Evolutionary conservation across 2,888 invertebrate genomes (phyloP).

Genomic region (Autographa pulchrina): DNA sequence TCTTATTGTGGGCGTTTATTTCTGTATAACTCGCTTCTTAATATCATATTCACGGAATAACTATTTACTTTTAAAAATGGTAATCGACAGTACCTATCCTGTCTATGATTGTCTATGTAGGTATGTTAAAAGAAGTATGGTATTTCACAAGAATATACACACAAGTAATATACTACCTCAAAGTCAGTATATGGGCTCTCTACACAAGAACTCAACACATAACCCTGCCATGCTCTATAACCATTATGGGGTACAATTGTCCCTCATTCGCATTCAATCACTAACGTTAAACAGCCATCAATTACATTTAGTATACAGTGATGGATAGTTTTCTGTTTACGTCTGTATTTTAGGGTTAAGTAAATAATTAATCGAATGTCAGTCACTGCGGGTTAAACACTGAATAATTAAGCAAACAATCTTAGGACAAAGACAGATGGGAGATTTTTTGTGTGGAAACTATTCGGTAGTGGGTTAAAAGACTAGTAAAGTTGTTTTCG

Average conservation of each 20-base stretch:
- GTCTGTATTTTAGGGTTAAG: conserved; percentile 45
- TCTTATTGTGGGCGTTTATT: no score
- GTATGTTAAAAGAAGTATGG: background rate
- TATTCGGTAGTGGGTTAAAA: background rate
- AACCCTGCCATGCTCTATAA: background rate
- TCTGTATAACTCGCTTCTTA: no score
- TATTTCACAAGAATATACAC: no score
- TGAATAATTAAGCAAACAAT: conserved; percentile 49
- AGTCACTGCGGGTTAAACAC: conserved; percentile 33
- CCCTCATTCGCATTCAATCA: conserved; percentile 5
- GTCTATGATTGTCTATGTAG: background rate
- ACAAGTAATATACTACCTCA: background rate
- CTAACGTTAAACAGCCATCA: conserved; percentile 43
- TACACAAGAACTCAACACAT: background rate
- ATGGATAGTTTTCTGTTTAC: conserved; percentile 48
- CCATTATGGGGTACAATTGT: conserved; percentile 3
- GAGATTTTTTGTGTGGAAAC: background rate
- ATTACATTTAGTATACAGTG: conserved; percentile 34
- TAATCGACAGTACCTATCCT: background rate
- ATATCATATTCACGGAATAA: no score
- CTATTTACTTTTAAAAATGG: no score
- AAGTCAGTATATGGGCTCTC: background rate
- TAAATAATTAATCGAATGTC: conserved; percentile 51
- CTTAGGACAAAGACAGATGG: background rate
- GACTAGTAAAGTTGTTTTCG: background rate